Base-by-base conservation (phyloP, 2,113 vertebrate genomes). In the Sisor rabdophorus region DNA sequence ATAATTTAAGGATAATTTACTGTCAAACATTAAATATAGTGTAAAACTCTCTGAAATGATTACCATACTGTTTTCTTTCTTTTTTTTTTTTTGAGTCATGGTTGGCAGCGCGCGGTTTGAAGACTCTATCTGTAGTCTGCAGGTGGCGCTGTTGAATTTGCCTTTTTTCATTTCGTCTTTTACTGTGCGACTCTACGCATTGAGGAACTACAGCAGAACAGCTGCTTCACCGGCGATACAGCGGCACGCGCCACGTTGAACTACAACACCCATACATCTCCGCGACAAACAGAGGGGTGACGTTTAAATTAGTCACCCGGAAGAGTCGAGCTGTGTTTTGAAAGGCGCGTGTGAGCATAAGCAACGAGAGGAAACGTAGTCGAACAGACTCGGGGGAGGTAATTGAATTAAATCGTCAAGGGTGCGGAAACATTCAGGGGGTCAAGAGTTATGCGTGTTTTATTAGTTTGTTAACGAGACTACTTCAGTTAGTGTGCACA, bases 191-290 rank as follows among this genome's bases (percentile, higher is more conserved):
- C 83, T 68, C 30, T n/a, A 54, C 19, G 16, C 16, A 17, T 10
- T 11, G 19, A 15, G 16, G 77, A 77, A 77, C 80, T 80, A 80
- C 81, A 80, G 40, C 30, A 36, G 15, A 24, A 1, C 17, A 11
- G 15, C 47, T 22, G 48, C 17, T 20, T n/a, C 28, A 11, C 20
- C 8, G 3, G 1, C 4, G 44, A 22, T 22, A n/a, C 32, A 15
- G 26, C 15, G 17, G 76, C 80, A 72, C 58, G 55, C 60, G 72
- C n/a, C 24, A 12, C 13, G 28, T 8, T 44, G 22, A 80, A 86
- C 83, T 84, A 70, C 85, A 85, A 74, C 47, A 78, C 80, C 85
- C 85, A 84, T 13, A 58, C 59, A 30, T 28, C 76, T 54, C 13
- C 15, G 54, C 59, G 13, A 20, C 59, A 17, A 53, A 30, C 8